Percentiles rank a stretch among this genome's conserved stretches.
Conservation (phyloP, 1,140 invertebrate species). For the Meloidogyne hapla region DNA sequence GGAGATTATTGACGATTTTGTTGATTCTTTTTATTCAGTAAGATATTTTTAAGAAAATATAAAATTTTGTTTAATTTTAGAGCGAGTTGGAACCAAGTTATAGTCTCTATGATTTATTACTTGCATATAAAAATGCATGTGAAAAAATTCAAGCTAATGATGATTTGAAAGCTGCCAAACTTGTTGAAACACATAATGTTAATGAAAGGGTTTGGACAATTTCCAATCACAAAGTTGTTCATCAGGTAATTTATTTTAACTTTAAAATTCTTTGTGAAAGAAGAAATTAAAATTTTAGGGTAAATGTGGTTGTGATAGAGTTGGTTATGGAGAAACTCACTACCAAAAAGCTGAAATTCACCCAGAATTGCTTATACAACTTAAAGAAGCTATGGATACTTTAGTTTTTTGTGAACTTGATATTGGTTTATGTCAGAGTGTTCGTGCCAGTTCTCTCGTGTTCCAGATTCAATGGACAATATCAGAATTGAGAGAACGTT, state of each 20-base stretch:
- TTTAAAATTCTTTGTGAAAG: constrained; percentile 17
- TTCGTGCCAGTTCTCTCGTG: constrained; percentile 38
- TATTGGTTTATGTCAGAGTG: constrained; percentile 36
- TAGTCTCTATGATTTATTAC: constrained; percentile 34
- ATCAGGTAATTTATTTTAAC: constrained; percentile 27
- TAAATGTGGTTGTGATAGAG: constrained; percentile 43
- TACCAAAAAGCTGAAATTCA: constrained; percentile 44
- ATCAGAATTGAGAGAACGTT: constrained; percentile 37
- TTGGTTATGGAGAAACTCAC: constrained; percentile 33
- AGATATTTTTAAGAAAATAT: neutral
- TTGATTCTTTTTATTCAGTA: constrained; percentile 46
- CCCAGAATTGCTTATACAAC: constrained; percentile 34
- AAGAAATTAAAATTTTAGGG: constrained; percentile 35
- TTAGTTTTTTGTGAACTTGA: constrained; percentile 40
- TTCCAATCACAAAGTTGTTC: constrained; percentile 39
- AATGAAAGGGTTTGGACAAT: constrained; percentile 47
- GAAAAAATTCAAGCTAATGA: constrained; percentile 36
- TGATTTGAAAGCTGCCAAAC: constrained; percentile 29
- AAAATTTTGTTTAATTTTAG: constrained; percentile 33
- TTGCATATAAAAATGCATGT: constrained; percentile 36
- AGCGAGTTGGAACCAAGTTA: constrained; percentile 43
- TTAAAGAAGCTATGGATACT: constrained; percentile 35
- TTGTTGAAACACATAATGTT: constrained; percentile 14
- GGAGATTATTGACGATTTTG: constrained; percentile 49
- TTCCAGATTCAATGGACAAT: constrained; percentile 50